Evolutionary conservation across 1,140 invertebrate species (phyloP), one percentile per base, ranked within the genome.

Genomic region (Sycobia sp.): DNA sequence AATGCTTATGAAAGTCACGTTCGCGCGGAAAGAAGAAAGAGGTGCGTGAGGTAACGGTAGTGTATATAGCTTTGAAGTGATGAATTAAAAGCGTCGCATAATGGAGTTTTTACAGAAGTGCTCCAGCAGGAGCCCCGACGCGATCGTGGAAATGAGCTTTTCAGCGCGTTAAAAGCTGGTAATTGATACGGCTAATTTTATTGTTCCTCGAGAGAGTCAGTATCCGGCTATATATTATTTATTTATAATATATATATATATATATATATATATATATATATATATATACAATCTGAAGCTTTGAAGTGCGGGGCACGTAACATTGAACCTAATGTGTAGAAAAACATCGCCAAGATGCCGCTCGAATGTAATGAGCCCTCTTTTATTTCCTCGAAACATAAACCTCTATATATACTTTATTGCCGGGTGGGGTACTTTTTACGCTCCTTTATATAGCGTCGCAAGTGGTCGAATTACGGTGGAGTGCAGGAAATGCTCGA

Each of bases 171-270:
- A 76, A 76, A 75, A 77, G 75, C 75, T 67, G 57, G 61, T 74
- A 75, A 76, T 77, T 79, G 74, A 73, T 71, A 72, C 66, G 58
- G 67, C 67, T 76, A 78, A 78, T 75, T 76, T 67, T 71, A 67
- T 74, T 71, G 49, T 62, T 36, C n/a, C 36, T 29, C 25, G n/a
- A n/a, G n/a, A n/a, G n/a, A n/a, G n/a, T n/a, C n/a, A n/a, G n/a
- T n/a, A n/a, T n/a, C n/a, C n/a, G n/a, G n/a, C n/a, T n/a, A n/a
- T n/a, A n/a, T n/a, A n/a, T n/a, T n/a, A n/a, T n/a, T n/a, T n/a
- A n/a, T n/a, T n/a, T n/a, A n/a, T n/a, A n/a, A n/a, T n/a, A n/a
- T n/a, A n/a, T n/a, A n/a, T n/a, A n/a, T n/a, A n/a, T n/a, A n/a
- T n/a, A n/a, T n/a, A n/a, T n/a, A n/a, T n/a, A n/a, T n/a, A n/a